A percentile compares a stretch with the other conserved stretches of the same genome.
phyloP scores from a whole-genome alignment of 2,888 invertebrate species.

The Choreutis nemorana region DNA sequence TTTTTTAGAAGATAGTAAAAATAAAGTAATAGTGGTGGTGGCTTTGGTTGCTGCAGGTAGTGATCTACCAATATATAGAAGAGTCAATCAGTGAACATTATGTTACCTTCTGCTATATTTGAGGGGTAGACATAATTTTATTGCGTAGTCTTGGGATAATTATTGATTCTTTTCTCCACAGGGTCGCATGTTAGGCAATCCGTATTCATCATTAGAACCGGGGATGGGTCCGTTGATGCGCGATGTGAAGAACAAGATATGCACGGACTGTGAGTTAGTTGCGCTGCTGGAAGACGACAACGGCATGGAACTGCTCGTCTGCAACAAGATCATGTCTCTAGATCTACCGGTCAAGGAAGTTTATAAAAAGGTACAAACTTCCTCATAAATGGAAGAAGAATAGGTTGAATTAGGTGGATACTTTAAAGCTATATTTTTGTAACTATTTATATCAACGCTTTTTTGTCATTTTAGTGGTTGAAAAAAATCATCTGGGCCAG shows the following conservation, averaged over 20 bases:
- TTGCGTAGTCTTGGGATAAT: background rate
- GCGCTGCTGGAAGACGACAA: constrained; percentile 97
- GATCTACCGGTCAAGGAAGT: constrained; percentile 96
- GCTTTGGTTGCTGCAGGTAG: too few species aligned
- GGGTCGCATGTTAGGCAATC: constrained; percentile 97
- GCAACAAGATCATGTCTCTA: constrained; percentile 97
- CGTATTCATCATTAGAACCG: constrained; percentile 92
- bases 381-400: too few species aligned
- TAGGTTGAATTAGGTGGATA: too few species aligned
- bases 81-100: too few species aligned
- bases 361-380: constrained; percentile 75
- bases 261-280: constrained; percentile 97
- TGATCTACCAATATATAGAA: too few species aligned
- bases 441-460: too few species aligned
- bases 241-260: constrained; percentile 98
- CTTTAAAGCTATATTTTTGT: too few species aligned
- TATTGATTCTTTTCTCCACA: constrained; percentile 22
- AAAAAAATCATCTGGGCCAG: too few species aligned
- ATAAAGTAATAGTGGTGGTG: too few species aligned
- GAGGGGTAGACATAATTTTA: background rate
- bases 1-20: too few species aligned
- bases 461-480: too few species aligned
- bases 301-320: constrained; percentile 97
- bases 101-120: too few species aligned
- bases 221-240: constrained; percentile 98